Base-by-base conservation (phyloP, 2,797 vertebrate genomes). In the Brachyrhaphis roseni region DNA sequence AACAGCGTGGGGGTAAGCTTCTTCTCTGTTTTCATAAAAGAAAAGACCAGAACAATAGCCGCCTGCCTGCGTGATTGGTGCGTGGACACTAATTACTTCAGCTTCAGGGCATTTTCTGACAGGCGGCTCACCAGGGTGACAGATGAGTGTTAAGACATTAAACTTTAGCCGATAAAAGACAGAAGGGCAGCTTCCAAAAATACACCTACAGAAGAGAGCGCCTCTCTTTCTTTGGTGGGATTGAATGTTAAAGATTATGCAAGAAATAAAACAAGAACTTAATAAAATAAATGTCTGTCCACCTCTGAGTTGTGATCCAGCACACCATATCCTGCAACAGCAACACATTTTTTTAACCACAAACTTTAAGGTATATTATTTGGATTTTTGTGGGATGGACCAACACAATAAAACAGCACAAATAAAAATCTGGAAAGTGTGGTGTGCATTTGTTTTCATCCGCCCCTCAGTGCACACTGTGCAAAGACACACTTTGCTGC, bases 121-220 rank as follows among this genome's bases (percentile, higher is more conserved):
- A 87, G 78, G 83, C 78, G 73, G 75, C 86, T 87, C 86, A 62
- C 49, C 71, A 6, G 71, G 55, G 82, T 86, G 88, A 91, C 77
- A 78, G 84, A 89, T 83, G 87, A 78, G 79, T 87, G 83, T 88
- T 80, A 86, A 84, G 76, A 71, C 79, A 74, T 82, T 75, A 78
- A 75, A 82, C 68, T 78, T 85, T 83, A 84, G 86, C 77, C 79
- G 70, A 87, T 71, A 77, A 86, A 70, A 72, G 62, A 76, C 18
- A 68, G 36, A 70, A 72, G 72, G 72, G 59, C 6, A 70, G 26
- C 47, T 75, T 28, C 49, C 71, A 78, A 78, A 84, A 81, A 87
- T 82, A 72, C 45, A 68, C 23, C 43, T 2, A 46, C 75, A 45
- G 46, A 71, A 72, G 84, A 77, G 43, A 45, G 15, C 75, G 43